Evolutionary conservation across 2,888 invertebrate species (phyloP).

Genomic region (Conus canariensis): DNA sequence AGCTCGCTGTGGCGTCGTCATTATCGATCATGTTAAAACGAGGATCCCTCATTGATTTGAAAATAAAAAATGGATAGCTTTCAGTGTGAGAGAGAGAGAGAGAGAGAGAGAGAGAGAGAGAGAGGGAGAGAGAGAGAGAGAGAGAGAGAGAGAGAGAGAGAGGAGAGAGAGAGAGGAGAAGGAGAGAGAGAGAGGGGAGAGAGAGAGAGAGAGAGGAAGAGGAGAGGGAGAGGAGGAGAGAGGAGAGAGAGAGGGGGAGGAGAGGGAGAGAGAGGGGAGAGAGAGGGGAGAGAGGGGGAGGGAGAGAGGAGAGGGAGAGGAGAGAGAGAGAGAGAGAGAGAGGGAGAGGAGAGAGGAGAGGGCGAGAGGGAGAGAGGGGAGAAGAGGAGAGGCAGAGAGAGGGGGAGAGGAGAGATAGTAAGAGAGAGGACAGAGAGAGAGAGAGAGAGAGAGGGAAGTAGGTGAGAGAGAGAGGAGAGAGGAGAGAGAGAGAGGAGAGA

Average conservation of each 20-base stretch:
- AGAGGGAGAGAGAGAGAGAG: slow-evolving; percentile 15
- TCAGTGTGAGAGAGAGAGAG: slow-evolving; percentile 13
- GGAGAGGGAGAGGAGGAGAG: background rate
- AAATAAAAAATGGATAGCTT: background rate
- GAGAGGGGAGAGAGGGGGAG: background rate
- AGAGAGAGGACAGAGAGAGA: slow-evolving; percentile 18
- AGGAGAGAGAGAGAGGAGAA: background rate
- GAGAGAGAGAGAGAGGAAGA: background rate
- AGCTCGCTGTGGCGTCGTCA: no score
- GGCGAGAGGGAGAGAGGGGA: background rate
- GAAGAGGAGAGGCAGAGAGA: background rate
- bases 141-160: slow-evolving; percentile 18
- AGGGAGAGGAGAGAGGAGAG: background rate
- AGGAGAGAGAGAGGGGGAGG: no score
- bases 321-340: background rate
- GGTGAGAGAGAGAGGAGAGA: background rate
- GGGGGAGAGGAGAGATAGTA: background rate
- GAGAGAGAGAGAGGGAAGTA: background rate
- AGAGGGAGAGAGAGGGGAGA: background rate
- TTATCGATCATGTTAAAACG: no score
- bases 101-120: background rate
- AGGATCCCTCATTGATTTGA: no score
- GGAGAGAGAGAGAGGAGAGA: slow-evolving; percentile 23
- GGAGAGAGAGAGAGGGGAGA: background rate
- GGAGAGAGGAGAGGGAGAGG: background rate